Conservation (phyloP, 2,797 vertebrate species). For the Sebastes oblongus region DNA sequence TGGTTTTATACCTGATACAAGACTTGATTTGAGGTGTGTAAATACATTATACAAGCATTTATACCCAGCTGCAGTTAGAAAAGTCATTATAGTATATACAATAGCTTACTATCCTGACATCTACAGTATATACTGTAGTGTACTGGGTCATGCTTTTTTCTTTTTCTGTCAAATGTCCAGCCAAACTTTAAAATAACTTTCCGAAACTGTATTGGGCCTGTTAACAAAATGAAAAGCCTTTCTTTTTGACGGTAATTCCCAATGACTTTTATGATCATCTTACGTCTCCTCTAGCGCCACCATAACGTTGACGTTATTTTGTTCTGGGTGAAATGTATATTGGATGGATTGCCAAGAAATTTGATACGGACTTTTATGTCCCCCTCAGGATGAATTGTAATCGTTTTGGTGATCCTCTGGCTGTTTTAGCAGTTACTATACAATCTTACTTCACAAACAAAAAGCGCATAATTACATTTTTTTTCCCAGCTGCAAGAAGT, state of each 20-base stretch:
- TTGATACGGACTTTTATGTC: not conserved
- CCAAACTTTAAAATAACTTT: constrained; percentile 37
- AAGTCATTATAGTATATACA: not conserved
- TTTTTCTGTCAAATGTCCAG: constrained; percentile 4
- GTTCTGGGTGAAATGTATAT: not conserved
- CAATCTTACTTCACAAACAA: not conserved
- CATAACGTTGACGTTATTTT: not conserved
- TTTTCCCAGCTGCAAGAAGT: not conserved
- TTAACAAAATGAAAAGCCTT: constrained; percentile 5
- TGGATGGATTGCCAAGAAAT: not conserved
- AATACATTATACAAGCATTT: not conserved
- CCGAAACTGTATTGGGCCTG: constrained; percentile 5
- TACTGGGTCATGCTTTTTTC: not conserved
- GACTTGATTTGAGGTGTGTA: not conserved
- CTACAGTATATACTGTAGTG: not conserved
- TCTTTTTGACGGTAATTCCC: not conserved
- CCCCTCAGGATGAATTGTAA: not conserved
- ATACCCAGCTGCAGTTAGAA: not conserved
- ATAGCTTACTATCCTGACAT: not conserved
- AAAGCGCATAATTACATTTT: not conserved
- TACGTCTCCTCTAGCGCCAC: not conserved
- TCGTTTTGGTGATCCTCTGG: not conserved
- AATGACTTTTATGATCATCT: not conserved
- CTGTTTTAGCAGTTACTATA: not conserved
- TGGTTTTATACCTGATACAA: not conserved